phyloP scores from a whole-genome alignment of 2,113 vertebrate genomes.

The Procavia capensis region DNA sequence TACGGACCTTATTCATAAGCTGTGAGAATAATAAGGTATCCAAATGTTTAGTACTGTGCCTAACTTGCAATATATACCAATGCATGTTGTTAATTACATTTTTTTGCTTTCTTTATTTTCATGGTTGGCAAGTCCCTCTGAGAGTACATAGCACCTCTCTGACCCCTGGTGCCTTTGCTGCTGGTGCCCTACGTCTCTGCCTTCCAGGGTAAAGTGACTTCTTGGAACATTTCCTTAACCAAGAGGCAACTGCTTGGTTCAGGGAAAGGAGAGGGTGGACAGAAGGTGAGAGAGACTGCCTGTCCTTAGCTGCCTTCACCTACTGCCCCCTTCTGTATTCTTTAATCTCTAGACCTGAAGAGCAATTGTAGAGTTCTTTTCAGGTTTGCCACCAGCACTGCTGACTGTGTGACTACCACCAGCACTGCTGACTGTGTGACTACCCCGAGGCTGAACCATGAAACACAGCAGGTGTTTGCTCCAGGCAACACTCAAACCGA shows the following conservation, averaged over 20 bases:
- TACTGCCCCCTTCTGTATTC: not conserved
- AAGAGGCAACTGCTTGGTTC: not conserved
- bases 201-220: not conserved
- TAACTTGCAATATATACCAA: no score
- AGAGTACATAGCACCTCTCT: not conserved
- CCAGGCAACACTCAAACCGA: fast-evolving
- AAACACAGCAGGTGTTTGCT: not conserved
- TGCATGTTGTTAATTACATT: fast-evolving
- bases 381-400: not conserved
- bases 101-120: not conserved
- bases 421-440: not conserved
- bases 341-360: not conserved
- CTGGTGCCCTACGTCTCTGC: no score
- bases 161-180: not conserved
- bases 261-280: not conserved
- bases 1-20: no score
- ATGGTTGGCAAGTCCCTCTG: not conserved
- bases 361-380: no score
- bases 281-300: not conserved
- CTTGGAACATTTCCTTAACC: no score
- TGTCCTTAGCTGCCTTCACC: fast-evolving
- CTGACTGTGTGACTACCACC: not conserved
- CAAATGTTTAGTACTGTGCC: not conserved
- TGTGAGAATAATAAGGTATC: not conserved
- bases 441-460: no score